Conservation (phyloP, 2,888 invertebrate species). For the Pristionchus arcanus region DNA sequence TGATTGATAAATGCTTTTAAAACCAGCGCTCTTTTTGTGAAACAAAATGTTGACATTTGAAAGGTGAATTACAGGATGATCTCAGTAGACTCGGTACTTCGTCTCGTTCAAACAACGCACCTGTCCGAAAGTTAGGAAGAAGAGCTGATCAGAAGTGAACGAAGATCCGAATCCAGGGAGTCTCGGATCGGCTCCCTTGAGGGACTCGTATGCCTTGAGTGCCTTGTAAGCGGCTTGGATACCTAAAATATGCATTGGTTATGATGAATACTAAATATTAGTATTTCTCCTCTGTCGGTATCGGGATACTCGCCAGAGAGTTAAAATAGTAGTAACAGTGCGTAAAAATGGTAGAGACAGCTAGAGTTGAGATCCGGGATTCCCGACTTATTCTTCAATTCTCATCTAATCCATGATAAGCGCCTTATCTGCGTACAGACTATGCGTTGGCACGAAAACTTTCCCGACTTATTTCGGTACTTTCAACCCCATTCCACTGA, state of each 20-base stretch:
- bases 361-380: too few relatives aligned
- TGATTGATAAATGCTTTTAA: too few relatives aligned
- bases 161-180: constrained; percentile 69
- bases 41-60: not conserved
- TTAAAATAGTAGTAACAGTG: too few relatives aligned
- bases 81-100: not conserved
- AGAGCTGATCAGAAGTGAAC: constrained; percentile 70
- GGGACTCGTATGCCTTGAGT: constrained; percentile 68
- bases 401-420: too few relatives aligned
- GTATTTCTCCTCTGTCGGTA: too few relatives aligned
- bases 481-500: not conserved
- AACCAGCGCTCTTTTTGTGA: too few relatives aligned
- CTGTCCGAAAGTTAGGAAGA: constrained; percentile 71
- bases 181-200: constrained; percentile 72
- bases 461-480: not conserved
- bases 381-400: too few relatives aligned
- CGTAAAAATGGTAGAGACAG: too few relatives aligned
- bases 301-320: too few relatives aligned
- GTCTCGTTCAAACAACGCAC: not conserved
- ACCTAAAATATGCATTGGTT: constrained; percentile 78
- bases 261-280: too few relatives aligned
- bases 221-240: constrained; percentile 76
- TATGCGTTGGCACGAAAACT: too few relatives aligned
- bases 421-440: too few relatives aligned
- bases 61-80: not conserved